phyloP scores from a whole-genome alignment of 30 jellyfish, hydroid and myxozoan species.

The Cassiopea andromeda region DNA sequence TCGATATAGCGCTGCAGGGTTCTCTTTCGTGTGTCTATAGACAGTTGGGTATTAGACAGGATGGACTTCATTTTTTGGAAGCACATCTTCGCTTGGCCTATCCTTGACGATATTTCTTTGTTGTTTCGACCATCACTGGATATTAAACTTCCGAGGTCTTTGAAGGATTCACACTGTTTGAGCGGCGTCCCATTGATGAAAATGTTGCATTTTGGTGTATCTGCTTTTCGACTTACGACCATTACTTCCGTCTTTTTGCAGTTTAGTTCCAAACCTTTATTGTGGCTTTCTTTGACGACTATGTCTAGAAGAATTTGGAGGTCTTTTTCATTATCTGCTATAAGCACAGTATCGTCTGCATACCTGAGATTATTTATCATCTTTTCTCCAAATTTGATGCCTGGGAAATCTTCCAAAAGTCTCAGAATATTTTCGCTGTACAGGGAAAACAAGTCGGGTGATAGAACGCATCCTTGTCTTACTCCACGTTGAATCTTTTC shows the following conservation, averaged over 20 bases:
- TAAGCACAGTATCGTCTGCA: constrained; percentile 3
- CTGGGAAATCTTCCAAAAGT: too few species aligned
- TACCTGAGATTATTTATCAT: not conserved
- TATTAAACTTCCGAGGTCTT: not conserved
- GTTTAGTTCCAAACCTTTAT: not conserved
- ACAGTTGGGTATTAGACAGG: not conserved
- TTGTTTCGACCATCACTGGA: not conserved
- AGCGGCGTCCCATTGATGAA: not conserved
- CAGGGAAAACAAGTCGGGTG: not conserved
- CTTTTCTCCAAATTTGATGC: not conserved
- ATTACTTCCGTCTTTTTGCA: not conserved
- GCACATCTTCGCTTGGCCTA: not conserved
- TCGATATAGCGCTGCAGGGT: not conserved
- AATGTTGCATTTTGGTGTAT: not conserved
- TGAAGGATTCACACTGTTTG: not conserved
- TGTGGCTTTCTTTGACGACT: not conserved
- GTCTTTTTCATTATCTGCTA: not conserved
- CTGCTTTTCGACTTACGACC: not conserved
- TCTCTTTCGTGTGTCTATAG: not conserved
- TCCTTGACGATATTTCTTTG: not conserved
- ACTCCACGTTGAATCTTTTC: constrained; percentile 6
- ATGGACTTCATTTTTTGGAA: not conserved
- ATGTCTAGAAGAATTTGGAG: not conserved
- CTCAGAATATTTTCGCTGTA: not conserved
- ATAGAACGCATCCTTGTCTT: not conserved